Evolutionary conservation across 2,888 invertebrate species (phyloP).

Genomic region (Brachyptera risi): DNA sequence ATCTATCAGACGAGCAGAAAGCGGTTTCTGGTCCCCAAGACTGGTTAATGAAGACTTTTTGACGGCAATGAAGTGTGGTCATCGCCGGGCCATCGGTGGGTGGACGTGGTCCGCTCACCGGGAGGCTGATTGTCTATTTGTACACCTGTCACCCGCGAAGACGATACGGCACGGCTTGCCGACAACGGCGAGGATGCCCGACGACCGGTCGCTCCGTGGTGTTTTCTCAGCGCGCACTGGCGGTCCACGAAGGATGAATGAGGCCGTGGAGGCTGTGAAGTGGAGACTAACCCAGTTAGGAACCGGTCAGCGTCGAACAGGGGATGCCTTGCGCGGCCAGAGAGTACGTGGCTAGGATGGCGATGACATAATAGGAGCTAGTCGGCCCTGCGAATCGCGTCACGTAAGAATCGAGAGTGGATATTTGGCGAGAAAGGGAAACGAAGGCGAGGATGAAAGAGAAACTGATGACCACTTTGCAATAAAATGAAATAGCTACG

Average conservation of each 20-base stretch:
- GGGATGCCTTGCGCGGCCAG: background rate
- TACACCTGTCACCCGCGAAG: too few relatives aligned
- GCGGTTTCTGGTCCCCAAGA: too few relatives aligned
- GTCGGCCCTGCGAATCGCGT: background rate
- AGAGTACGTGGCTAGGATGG: slow-evolving; percentile 17
- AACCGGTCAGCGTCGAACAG: slow-evolving; percentile 15
- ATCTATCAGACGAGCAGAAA: background rate
- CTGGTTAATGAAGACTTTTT: too few relatives aligned
- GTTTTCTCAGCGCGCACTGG: background rate
- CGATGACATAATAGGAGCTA: background rate
- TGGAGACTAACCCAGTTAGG: slow-evolving; percentile 10
- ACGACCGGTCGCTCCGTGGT: background rate
- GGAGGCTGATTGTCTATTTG: too few relatives aligned
- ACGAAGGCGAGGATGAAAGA: slow-evolving; percentile 8
- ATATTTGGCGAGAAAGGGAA: slow-evolving; percentile 16
- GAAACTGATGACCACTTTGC: slow-evolving; percentile 10
- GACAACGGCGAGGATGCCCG: background rate
- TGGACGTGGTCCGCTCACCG: background rate
- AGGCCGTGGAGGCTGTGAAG: too few relatives aligned
- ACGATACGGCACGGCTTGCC: background rate
- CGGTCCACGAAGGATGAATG: background rate
- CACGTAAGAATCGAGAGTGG: slow-evolving; percentile 19
- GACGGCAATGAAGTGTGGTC: background rate
- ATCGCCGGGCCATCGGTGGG: background rate
- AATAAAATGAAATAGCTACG: background rate